These are phyloP conservation scores for Hypomecis punctinalis DNA, from an alignment of 2,888 invertebrate species.

Conservation along the genomic window DNA sequence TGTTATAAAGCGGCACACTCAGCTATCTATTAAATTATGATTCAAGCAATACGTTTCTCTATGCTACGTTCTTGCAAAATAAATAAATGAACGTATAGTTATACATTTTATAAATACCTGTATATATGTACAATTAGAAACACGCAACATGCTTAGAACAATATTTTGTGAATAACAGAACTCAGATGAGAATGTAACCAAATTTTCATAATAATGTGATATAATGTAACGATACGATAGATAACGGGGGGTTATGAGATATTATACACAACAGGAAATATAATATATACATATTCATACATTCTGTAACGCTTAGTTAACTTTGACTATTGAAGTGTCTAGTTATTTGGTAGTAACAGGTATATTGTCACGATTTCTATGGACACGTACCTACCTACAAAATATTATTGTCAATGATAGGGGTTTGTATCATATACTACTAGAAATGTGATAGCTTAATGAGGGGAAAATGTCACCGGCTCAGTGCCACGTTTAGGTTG, in stretches of 20 bases:
- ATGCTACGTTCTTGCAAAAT: constrained; percentile 24
- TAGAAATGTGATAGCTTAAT: constrained; percentile 1
- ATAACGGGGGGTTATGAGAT: constrained; percentile 49
- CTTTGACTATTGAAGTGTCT: constrained; percentile 14
- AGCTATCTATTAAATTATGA: constrained; percentile 18
- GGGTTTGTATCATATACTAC: constrained; percentile 27
- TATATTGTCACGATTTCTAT: constrained; percentile 30
- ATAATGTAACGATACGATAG: constrained; percentile 47
- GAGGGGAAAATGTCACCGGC: too few relatives aligned
- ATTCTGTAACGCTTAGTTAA: constrained; percentile 53
- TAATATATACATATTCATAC: constrained; percentile 51
- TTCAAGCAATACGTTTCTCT: constrained; percentile 44
- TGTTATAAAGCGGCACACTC: constrained; percentile 19
- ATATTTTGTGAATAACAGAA: constrained; percentile 65
- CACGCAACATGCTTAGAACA: constrained; percentile 73
- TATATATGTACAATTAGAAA: constrained; percentile 36
- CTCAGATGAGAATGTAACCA: constrained; percentile 46
- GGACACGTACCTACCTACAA: constrained; percentile 34
- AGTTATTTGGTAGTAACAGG: constrained; percentile 16
- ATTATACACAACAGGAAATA: constrained; percentile 47
- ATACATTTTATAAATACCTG: constrained; percentile 10
- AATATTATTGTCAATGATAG: constrained; percentile 45
- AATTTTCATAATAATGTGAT: constrained; percentile 50
- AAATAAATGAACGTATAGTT: constrained; percentile 12
- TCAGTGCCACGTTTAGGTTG: too few relatives aligned